Evolutionary conservation across 2,888 invertebrate species (phyloP).

Genomic region (Agonopterix subpropinquella): DNA sequence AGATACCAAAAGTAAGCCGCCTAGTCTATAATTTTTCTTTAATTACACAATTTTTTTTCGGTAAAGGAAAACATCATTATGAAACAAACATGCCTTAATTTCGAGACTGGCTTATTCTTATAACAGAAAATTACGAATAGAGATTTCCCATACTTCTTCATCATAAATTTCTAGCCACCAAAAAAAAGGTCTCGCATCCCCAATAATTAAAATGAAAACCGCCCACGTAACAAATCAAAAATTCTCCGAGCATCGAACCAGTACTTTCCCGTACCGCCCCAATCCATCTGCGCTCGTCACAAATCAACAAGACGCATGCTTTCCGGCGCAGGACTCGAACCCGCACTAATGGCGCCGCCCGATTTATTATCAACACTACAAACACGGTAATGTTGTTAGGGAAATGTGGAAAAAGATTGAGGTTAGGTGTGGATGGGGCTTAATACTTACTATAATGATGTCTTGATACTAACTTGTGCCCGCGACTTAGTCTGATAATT

Average conservation of each 20-base stretch:
- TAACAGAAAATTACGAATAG: too few species aligned
- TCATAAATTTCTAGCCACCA: too few species aligned
- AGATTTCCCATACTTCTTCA: too few species aligned
- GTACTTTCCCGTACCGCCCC: slow-evolving; percentile 19
- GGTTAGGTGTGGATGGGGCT: background rate
- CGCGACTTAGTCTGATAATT: too few species aligned
- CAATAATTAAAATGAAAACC: background rate
- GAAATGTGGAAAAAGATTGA: slow-evolving; percentile 5
- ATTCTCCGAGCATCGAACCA: slow-evolving; percentile 15
- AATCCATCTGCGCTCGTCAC: slow-evolving; percentile 61
- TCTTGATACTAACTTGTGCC: too few species aligned
- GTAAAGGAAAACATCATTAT: too few species aligned
- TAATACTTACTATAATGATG: too few species aligned
- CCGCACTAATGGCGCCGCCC: slow-evolving; percentile 49
- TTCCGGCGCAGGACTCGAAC: slow-evolving; percentile 54
- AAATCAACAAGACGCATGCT: slow-evolving; percentile 69
- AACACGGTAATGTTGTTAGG: slow-evolving; percentile 51
- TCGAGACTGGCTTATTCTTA: too few species aligned
- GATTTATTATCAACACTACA: slow-evolving; percentile 51
- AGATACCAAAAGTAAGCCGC: too few species aligned
- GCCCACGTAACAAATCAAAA: slow-evolving; percentile 24
- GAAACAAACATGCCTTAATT: too few species aligned
- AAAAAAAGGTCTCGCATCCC: background rate
- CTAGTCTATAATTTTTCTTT: too few species aligned
- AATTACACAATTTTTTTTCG: too few species aligned